Evolutionary conservation across 2,113 vertebrate species (phyloP).

Genomic region (Montifringilla adamsi): DNA sequence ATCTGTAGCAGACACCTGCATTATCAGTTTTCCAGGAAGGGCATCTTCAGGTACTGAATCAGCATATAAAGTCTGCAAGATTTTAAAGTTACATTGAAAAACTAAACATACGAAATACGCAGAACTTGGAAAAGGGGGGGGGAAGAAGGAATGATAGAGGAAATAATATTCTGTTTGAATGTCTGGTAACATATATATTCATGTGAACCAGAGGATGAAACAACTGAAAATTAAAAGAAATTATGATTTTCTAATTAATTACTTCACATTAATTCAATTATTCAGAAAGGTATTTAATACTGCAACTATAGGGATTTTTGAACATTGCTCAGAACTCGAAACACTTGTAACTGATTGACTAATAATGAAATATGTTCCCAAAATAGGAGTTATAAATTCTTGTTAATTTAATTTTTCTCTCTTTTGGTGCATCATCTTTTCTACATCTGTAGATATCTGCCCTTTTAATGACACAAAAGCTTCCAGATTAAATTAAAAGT

Average conservation of each 20-base stretch:
- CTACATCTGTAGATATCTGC: neutral
- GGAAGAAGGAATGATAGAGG: neutral
- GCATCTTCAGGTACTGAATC: constrained; percentile 89
- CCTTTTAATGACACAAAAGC: neutral
- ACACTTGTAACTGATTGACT: neutral
- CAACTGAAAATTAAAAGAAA: neutral
- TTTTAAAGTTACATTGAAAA: neutral
- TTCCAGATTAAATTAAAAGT: neutral
- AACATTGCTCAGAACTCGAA: neutral
- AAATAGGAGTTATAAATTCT: neutral
- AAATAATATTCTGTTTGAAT: neutral
- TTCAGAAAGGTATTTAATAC: neutral
- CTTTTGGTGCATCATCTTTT: neutral
- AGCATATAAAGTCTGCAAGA: constrained; percentile 80
- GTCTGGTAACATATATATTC: neutral
- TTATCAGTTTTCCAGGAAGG: constrained; percentile 83
- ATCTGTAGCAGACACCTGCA: constrained; percentile 89
- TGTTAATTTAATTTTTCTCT: neutral
- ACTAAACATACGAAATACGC: neutral
- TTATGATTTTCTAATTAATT: neutral
- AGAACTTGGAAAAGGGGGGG: neutral
- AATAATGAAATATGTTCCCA: neutral
- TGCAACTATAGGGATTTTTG: neutral
- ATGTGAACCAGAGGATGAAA: neutral
- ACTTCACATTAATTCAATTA: neutral